Conservation (phyloP, 2,888 invertebrate species). For the Operophtera brumata region DNA sequence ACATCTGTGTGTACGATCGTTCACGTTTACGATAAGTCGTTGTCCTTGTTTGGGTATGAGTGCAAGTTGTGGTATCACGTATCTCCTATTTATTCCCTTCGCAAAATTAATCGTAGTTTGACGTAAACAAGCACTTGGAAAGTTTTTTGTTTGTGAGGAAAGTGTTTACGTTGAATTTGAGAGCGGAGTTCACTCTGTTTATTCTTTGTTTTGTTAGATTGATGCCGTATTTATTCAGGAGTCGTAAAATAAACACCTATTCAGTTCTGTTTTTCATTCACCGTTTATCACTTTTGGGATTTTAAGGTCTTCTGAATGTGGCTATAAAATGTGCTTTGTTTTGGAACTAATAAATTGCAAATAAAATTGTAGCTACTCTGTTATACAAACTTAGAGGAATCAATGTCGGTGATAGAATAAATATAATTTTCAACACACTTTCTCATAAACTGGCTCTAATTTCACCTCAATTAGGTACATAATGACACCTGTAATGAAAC, state of each 20-base stretch:
- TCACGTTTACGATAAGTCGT: too few relatives aligned
- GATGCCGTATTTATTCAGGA: constrained; percentile 26
- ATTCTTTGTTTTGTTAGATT: constrained; percentile 15
- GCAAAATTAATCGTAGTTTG: constrained; percentile 8
- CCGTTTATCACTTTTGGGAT: constrained; percentile 24
- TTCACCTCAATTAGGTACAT: too few relatives aligned
- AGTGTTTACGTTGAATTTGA: constrained; percentile 8
- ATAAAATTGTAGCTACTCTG: too few relatives aligned
- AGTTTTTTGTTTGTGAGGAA: constrained; percentile 16
- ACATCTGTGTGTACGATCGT: too few relatives aligned
- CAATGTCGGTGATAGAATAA: too few relatives aligned
- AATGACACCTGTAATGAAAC: too few relatives aligned
- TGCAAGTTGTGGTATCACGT: background rate
- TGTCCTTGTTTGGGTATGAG: too few relatives aligned
- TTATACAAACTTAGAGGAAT: too few relatives aligned
- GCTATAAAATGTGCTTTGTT: background rate
- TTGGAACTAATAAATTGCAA: background rate
- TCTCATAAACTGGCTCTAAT: too few relatives aligned
- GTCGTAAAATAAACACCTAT: constrained; percentile 29
- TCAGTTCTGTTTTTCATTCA: constrained; percentile 22
- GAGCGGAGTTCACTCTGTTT: constrained; percentile 11
- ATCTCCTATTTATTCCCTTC: background rate
- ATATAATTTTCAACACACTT: too few relatives aligned
- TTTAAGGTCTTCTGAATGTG: constrained; percentile 17
- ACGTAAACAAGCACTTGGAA: constrained; percentile 16